Percentiles rank a stretch among this genome's conserved stretches.
phyloP scores from a whole-genome alignment of 2,888 invertebrate genomes.

The Leucophora obtusa region DNA sequence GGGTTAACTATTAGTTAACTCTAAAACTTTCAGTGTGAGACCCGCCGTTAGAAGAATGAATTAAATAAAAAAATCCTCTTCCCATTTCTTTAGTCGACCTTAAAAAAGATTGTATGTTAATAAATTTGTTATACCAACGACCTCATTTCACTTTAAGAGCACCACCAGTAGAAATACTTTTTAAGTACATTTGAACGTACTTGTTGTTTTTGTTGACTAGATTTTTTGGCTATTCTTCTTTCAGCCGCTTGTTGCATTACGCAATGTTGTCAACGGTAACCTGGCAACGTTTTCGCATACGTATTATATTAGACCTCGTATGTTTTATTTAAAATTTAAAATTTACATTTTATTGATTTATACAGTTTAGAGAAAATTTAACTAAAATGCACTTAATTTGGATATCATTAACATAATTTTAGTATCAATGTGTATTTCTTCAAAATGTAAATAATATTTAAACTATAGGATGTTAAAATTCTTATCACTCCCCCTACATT shows the following conservation, averaged over 20 bases:
- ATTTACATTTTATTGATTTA: constrained; percentile 52
- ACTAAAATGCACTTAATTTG: neutral
- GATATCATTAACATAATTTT: neutral
- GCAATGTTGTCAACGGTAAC: constrained; percentile 42
- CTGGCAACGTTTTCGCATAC: constrained; percentile 14
- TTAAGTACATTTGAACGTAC: constrained; percentile 26
- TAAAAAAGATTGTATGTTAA: neutral
- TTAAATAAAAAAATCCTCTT: too few species aligned
- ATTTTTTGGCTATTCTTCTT: constrained; percentile 4
- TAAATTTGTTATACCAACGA: neutral
- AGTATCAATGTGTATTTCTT: neutral
- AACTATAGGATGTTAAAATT: neutral
- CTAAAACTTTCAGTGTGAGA: too few species aligned
- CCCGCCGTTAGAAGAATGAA: too few species aligned
- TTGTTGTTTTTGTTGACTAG: constrained; percentile 9
- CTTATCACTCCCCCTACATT: neutral
- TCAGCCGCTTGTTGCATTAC: constrained; percentile 57
- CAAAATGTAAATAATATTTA: neutral
- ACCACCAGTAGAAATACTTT: constrained; percentile 5
- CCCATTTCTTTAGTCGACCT: constrained; percentile 1
- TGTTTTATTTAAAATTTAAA: constrained; percentile 9
- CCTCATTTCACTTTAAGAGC: constrained; percentile 15
- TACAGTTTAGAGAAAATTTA: neutral
- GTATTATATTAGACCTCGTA: constrained; percentile 36
- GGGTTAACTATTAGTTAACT: too few species aligned